Percentiles rank a stretch among this genome's conserved stretches.
These are phyloP conservation scores for Beroe forskalii DNA, from an alignment of 37 sponge, comb jelly and placozoan genomes.

Conservation along the genomic window DNA sequence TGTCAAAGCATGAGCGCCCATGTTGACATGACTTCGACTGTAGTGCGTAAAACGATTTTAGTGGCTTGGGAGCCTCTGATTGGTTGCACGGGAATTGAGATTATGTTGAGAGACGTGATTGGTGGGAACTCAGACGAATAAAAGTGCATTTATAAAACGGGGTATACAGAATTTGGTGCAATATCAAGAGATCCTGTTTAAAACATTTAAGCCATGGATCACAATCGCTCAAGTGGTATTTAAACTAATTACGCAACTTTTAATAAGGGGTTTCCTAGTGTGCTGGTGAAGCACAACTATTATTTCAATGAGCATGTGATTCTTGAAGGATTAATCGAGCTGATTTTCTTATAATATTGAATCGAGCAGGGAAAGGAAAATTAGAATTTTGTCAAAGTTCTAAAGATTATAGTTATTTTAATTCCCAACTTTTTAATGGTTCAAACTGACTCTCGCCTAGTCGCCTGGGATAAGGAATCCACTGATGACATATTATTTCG, in stretches of 20 bases:
- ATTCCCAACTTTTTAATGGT: no score
- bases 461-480: no score
- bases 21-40: slow-evolving; percentile 36
- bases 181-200: slow-evolving; percentile 5
- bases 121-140: not conserved
- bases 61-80: not conserved
- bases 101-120: not conserved
- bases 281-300: no score
- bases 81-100: not conserved
- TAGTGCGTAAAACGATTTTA: slow-evolving; percentile 39
- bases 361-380: no score
- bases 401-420: no score
- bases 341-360: no score
- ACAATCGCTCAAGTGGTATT: slow-evolving; percentile 27
- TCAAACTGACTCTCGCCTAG: no score
- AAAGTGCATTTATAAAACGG: slow-evolving; percentile 15
- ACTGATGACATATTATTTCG: no score
- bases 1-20: slow-evolving; percentile 26
- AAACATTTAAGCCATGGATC: slow-evolving; percentile 39
- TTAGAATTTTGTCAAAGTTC: no score
- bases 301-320: no score
- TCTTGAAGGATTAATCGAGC: no score
- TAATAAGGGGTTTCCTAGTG: no score
- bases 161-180: slow-evolving; percentile 17
- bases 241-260: slow-evolving; percentile 11